Evolutionary conservation across 2,888 invertebrate genomes (phyloP).

Genomic region (Lasioglossum lativentre): DNA sequence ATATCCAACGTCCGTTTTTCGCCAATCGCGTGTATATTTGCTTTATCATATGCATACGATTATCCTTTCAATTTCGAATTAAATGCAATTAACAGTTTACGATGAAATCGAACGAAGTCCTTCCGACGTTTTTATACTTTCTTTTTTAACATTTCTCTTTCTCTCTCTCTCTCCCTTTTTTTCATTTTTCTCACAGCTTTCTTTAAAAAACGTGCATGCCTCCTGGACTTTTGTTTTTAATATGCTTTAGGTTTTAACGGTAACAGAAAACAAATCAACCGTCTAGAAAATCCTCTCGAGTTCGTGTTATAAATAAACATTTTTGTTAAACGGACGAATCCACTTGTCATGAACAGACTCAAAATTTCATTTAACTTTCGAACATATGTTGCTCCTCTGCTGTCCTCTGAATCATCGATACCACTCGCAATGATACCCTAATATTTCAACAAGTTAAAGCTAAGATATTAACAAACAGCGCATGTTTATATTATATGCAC

Average conservation of each 20-base stretch:
- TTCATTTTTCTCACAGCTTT: conserved; percentile 24
- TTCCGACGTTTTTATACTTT: conserved; percentile 37
- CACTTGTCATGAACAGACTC: conserved; percentile 63
- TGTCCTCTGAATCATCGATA: conserved; percentile 69
- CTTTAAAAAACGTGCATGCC: conserved; percentile 39
- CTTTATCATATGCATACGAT: conserved; percentile 22
- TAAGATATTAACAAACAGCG: conserved; percentile 83
- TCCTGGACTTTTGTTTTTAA: conserved; percentile 24
- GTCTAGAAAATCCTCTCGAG: conserved; percentile 34
- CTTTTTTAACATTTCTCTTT: neutral
- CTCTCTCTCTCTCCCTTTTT: neutral
- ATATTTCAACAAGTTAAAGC: conserved; percentile 83
- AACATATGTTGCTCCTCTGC: conserved; percentile 59
- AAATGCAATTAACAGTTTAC: conserved; percentile 56
- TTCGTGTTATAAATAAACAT: conserved; percentile 47
- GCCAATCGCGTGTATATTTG: conserved; percentile 27
- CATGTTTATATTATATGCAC: conserved; percentile 78
- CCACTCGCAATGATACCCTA: conserved; percentile 78
- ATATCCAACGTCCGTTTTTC: conserved; percentile 32
- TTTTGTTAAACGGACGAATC: conserved; percentile 49
- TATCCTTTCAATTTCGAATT: conserved; percentile 53
- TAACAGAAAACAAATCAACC: conserved; percentile 54
- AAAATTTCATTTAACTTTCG: conserved; percentile 58
- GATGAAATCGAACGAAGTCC: conserved; percentile 43
- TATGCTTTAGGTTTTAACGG: conserved; percentile 31